Evolutionary conservation across 2,888 invertebrate genomes (phyloP).

Genomic region (Himalopsyche anomala): DNA sequence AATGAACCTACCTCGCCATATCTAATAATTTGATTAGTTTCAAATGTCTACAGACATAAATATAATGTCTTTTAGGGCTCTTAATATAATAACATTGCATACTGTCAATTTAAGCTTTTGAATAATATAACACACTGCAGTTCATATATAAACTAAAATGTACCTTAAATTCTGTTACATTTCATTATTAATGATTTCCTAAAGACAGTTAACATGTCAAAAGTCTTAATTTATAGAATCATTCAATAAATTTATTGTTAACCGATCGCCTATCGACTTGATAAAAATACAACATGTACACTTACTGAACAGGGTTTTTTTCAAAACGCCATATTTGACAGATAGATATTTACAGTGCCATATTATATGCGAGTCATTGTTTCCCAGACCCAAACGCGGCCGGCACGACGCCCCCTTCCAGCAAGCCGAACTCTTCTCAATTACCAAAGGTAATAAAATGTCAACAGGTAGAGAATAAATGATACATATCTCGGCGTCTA

Average conservation of each 20-base stretch:
- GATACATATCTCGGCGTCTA: constrained; percentile 62
- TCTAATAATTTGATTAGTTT: too few relatives aligned
- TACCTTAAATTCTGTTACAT: too few relatives aligned
- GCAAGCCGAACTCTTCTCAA: constrained; percentile 47
- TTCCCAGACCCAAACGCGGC: constrained; percentile 26
- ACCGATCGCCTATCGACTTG: neutral
- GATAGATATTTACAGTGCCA: constrained; percentile 22
- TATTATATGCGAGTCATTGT: constrained; percentile 26
- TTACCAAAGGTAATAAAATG: constrained; percentile 62
- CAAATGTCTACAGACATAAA: too few relatives aligned
- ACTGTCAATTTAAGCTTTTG: too few relatives aligned
- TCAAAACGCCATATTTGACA: neutral
- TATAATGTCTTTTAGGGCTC: too few relatives aligned
- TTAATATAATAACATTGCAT: too few relatives aligned
- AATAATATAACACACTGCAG: too few relatives aligned
- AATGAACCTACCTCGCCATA: too few relatives aligned
- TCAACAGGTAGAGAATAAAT: constrained; percentile 63
- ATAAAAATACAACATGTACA: neutral
- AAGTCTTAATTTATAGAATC: too few relatives aligned
- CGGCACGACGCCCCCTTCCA: neutral
- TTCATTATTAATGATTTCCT: too few relatives aligned
- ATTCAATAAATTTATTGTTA: neutral
- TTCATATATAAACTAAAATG: too few relatives aligned
- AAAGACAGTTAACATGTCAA: too few relatives aligned
- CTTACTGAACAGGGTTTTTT: neutral